These are phyloP conservation scores for Galerucella pusilla DNA, from an alignment of 2,888 invertebrate species.

Conservation along the genomic window DNA sequence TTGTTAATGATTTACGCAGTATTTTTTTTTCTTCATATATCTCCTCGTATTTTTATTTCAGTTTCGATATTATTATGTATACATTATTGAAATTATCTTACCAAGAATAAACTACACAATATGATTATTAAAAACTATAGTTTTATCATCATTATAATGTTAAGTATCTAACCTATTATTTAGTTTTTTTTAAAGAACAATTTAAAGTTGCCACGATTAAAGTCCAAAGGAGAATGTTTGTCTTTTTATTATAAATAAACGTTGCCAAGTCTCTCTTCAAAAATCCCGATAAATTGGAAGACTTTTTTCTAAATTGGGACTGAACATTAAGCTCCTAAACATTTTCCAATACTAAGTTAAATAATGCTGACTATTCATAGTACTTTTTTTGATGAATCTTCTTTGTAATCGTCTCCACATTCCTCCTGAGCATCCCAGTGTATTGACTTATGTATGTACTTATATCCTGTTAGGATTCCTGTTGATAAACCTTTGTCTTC, in stretches of 20 bases:
- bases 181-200: not conserved
- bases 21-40: not conserved
- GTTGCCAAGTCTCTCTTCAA: not conserved
- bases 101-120: not conserved
- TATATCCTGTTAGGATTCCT: no score
- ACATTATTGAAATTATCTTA: not conserved
- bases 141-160: not conserved
- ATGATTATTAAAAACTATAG: not conserved
- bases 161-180: not conserved
- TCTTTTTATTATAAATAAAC: not conserved
- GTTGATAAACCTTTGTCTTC: no score
- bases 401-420: no score
- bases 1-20: not conserved
- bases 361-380: no score
- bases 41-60: not conserved
- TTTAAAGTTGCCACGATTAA: not conserved
- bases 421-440: no score
- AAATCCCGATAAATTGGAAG: no score
- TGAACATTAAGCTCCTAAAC: no score
- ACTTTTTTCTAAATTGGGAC: no score
- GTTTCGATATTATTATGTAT: not conserved
- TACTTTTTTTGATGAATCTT: no score
- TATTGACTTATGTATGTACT: no score
- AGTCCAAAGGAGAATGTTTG: conserved; percentile 1
- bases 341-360: no score